Base-by-base conservation (phyloP, 2,888 invertebrate species). In the Meta bourneti region DNA sequence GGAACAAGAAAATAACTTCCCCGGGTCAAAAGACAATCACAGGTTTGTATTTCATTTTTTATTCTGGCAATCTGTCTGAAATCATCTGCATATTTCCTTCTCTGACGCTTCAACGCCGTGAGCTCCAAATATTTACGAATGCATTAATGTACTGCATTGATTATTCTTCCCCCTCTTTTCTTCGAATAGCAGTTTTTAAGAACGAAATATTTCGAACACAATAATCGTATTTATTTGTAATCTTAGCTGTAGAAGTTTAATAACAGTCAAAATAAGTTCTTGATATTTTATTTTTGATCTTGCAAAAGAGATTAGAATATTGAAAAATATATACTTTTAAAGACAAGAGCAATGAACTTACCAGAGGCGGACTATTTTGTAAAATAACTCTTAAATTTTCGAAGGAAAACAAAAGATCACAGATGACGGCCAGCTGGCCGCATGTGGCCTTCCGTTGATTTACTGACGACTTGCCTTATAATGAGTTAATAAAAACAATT, bases 1-100 rank as follows among this genome's bases (percentile, higher is more conserved):
- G 71, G 71, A 87, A 79, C 79, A 79, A 52, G 87, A 49, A 78
- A 86, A 86, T 79, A 87, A 87, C 87, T 87, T 87, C 87, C 87
- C 71, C 87, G 72, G 87, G 87, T 87, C 79, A 87, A 87, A 87
- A 87, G 87, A 87, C 87, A 87, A 87, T 78, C 72, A 87, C 48
- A 7, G 48, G 70, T 79, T 87, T 79, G 48, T 51, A 87, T 87
- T 87, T 87, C 54, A 72, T 80, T 87, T 75, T 61, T 61, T 61
- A 61, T 16, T 61, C 51, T 87, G 72, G 79, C 87, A 79, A 70
- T 78, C 20, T 7, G 9, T 80, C 52, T 34, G 51, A 80, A 87
- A 80, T 87, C 71, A 48, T 78, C 49, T 69, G 77, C 69, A 20
- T n/a, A 34, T 80, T 72, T 72, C 71, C 49, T 34, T 79, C 71